Evolutionary conservation across 2,888 invertebrate genomes (phyloP).

Genomic region (Sialis fuliginosa): DNA sequence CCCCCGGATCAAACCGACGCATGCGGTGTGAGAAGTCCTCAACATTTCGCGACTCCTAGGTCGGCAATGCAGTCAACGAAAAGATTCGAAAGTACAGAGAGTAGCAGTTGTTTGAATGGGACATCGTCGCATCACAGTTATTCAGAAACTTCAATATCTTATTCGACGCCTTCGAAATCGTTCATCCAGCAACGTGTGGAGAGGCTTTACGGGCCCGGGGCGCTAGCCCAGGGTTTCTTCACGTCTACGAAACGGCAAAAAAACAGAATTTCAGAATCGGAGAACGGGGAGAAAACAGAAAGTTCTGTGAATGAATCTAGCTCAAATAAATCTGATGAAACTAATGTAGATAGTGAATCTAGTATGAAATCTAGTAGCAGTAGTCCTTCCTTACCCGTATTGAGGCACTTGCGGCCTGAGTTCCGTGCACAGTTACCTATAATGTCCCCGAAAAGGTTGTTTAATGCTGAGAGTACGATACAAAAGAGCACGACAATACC

Average conservation of each 20-base stretch:
- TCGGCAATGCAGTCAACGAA: conserved; percentile 12
- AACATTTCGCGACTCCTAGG: conserved; percentile 7
- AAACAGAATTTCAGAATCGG: conserved; percentile 3
- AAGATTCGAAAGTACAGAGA: conserved; percentile 9
- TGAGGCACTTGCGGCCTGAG: conserved; percentile 69
- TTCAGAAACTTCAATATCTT: conserved; percentile 14
- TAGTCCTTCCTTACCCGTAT: conserved; percentile 46
- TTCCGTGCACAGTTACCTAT: conserved; percentile 70
- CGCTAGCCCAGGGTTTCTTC: conserved; percentile 70
- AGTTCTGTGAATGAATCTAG: neutral
- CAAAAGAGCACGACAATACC: conserved; percentile 23
- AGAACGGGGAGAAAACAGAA: conserved; percentile 6
- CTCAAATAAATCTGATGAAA: conserved; percentile 6
- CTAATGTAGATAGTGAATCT: conserved; percentile 16
- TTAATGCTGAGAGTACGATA: conserved; percentile 11
- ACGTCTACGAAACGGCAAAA: conserved; percentile 28
- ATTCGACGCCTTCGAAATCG: conserved; percentile 41
- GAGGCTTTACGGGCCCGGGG: conserved; percentile 72
- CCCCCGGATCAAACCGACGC: neutral
- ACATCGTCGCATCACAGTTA: conserved; percentile 10
- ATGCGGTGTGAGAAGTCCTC: neutral
- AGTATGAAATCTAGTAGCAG: conserved; percentile 22
- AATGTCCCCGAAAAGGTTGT: conserved; percentile 32
- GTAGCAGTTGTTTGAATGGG: neutral
- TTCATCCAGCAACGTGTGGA: conserved; percentile 83